Base-by-base conservation (phyloP, 2,797 vertebrate species). In the Myripristis murdjan region DNA sequence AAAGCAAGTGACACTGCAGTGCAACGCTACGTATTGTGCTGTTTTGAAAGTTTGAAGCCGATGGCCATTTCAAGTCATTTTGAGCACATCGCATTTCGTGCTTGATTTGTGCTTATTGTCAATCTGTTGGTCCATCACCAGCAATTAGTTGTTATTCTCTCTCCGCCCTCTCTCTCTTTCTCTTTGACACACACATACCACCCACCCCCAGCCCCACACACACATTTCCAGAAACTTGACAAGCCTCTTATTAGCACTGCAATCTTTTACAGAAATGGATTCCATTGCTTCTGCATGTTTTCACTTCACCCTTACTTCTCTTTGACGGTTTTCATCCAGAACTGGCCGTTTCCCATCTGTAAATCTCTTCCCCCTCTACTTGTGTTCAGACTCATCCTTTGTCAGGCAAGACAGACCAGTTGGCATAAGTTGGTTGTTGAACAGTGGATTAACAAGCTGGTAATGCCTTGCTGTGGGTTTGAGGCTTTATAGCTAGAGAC, bases 81-180 rank as follows among this genome's bases (percentile, higher is more conserved):
- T 52, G 44, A 70, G 31, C 49, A 35, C 60, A 73, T 82, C 69
- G 35, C 64, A 76, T 86, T 84, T 88, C 73, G 82, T 78, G 73
- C 62, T 70, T 82, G 66, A 82, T 85, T 90, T 81, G 70, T 87
- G 73, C 67, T 75, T 60, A 68, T 73, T 79, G 61, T 81, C 53
- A 72, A 82, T 77, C 72, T 78, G 46, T 56, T 55, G 77, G 70
- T 89, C 81, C 64, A 76, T 88, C 83, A 82, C 66, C 60, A 81
- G 68, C 67, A 66, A 72, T 78, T 83, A 72, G 74, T 83, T 84
- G 56, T 52, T 66, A 43, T 73, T 44, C 73, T 39, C 70, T 43
- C 60, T 49, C 31, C 31, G 60, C 57, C 47, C 53, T 57, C 44
- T 49, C 28, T 54, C 70, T 48, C 20, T 44, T n/a, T n/a, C n/a